Evolutionary conservation across 2,113 vertebrate species (phyloP), one percentile per base, ranked within the genome.

Genomic region (Junco hyemalis): DNA sequence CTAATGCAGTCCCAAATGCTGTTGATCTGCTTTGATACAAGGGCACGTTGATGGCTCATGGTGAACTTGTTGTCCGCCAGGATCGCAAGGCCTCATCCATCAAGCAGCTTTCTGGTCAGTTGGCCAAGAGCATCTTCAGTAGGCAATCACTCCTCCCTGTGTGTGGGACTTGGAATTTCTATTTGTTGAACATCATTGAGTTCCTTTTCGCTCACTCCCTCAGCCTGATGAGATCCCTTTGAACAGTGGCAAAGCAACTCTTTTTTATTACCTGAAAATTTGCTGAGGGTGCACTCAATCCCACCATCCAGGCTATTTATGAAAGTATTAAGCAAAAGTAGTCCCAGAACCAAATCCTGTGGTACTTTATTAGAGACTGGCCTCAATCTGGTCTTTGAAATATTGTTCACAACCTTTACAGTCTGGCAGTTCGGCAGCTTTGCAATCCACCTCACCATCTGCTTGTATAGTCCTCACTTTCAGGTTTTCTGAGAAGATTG

Each of bases 111-210:
- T 79, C 70, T 17, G 3, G 9, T 16, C 26, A 69, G 6, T 5
- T 23, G 35, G 11, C 5, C 29, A 74, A 29, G 3, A 66, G 14
- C 14, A 51, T 40, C 25, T 48, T 19, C 20, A 36, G 11, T 8
- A 45, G 31, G 19, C 0, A 0, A 7, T 76, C 63, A 59, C 26
- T 93, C 22, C 4, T 54, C 28, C 86, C 6, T 10, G 7, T 0
- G 0, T 54, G 22, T 1, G 2, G 5, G 25, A 72, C 25, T 82
- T 53, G 6, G 12, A 25, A 70, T 66, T 79, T 74, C 26, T 14
- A 8, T 53, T 71, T 45, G 7, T 44, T 56, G 45, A 61, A 48
- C 9, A 35, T 35, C 8, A 8, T 26, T 24, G 28, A 22, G 6
- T 13, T 86, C 11, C 11, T 74, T 6, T 35, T 48, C 35, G 35